Evolutionary conservation across 2,113 vertebrate genomes (phyloP).

Genomic region (Turdus rufiventris): DNA sequence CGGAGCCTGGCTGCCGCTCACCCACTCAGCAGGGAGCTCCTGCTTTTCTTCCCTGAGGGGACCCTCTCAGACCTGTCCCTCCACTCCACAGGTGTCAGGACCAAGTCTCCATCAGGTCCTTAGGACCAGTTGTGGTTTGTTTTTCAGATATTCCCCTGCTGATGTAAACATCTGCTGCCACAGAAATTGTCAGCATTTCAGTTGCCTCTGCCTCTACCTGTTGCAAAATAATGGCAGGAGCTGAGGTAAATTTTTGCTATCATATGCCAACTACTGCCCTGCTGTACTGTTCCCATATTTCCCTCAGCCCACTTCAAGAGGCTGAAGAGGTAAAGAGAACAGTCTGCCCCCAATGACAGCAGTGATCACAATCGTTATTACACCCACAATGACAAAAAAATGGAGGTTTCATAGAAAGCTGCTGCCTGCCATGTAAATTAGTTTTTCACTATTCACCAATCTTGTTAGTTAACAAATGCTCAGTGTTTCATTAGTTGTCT

Average conservation of each 20-base stretch:
- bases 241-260: neutral
- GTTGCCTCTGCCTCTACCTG: neutral
- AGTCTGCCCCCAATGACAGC: neutral
- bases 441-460: neutral
- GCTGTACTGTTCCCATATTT: neutral
- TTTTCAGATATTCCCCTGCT: neutral
- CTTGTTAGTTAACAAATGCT: slow-evolving; percentile 23
- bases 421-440: neutral
- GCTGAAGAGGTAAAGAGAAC: neutral
- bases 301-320: neutral
- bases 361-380: neutral
- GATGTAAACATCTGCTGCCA: neutral
- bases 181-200: neutral
- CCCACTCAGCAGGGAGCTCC: neutral
- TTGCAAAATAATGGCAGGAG: neutral
- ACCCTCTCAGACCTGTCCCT: neutral
- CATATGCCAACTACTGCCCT: neutral
- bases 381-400: neutral
- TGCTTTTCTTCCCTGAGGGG: neutral
- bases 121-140: neutral
- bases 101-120: neutral
- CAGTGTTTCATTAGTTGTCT: neutral
- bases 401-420: neutral
- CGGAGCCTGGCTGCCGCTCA: neutral
- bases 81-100: neutral